phyloP scores from a whole-genome alignment of 2,113 vertebrate species.

The Lampris incognitus region DNA sequence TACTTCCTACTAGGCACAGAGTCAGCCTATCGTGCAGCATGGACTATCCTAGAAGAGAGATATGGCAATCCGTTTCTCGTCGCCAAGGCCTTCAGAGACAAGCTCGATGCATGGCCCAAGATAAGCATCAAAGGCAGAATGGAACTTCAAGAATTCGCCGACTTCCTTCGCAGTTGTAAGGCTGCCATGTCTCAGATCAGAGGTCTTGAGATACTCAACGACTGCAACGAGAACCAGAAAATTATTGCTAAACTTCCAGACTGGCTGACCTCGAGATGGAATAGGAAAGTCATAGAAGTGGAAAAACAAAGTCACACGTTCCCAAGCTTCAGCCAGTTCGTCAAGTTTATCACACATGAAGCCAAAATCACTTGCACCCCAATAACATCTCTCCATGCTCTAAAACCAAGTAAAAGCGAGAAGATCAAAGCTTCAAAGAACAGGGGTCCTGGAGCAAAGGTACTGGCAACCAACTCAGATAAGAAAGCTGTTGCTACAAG shows the following conservation, averaged over 20 bases:
- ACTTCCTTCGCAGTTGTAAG: not conserved
- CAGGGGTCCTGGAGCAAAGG: too few relatives aligned
- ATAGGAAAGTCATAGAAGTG: too few relatives aligned
- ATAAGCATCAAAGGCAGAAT: not conserved
- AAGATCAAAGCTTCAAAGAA: constrained; percentile 1
- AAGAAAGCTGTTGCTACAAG: too few relatives aligned
- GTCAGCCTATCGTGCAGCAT: constrained; percentile 26
- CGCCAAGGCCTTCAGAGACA: too few relatives aligned
- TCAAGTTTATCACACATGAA: constrained; percentile 29
- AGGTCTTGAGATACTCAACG: constrained; percentile 15
- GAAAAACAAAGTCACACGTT: too few relatives aligned
- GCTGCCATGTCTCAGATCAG: too few relatives aligned
- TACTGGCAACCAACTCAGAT: too few relatives aligned
- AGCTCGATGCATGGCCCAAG: too few relatives aligned
- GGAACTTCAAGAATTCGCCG: constrained; percentile 29
- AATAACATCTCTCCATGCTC: constrained; percentile 2
- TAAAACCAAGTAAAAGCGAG: constrained; percentile 25
- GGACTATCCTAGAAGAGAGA: too few relatives aligned
- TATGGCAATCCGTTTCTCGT: too few relatives aligned
- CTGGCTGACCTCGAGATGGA: too few relatives aligned
- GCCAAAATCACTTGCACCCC: too few relatives aligned
- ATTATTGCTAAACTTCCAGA: not conserved
- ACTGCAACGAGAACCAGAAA: constrained; percentile 38
- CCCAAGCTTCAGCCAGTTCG: constrained; percentile 32
- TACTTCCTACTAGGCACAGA: constrained; percentile 41